These are phyloP conservation scores for Plemyria rubiginata DNA, from an alignment of 2,888 invertebrate genomes.

Conservation along the genomic window DNA sequence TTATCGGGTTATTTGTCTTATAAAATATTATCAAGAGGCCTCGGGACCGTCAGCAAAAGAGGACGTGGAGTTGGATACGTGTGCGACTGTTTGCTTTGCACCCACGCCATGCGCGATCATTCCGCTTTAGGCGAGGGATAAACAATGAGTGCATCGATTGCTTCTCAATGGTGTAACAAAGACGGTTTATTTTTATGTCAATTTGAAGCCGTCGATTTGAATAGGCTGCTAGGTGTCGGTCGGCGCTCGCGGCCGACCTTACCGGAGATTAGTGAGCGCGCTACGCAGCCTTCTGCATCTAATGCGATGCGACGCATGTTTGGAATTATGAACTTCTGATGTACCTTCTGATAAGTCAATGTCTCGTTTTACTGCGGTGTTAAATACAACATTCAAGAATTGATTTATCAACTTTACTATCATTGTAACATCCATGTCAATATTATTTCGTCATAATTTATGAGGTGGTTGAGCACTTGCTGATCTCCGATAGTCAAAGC, in stretches of 20 bases:
- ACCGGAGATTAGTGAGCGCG: slow-evolving; percentile 71
- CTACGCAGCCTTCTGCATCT: slow-evolving; percentile 67
- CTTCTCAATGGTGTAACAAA: slow-evolving; percentile 77
- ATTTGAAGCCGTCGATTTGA: slow-evolving; percentile 70
- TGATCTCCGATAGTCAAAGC: slow-evolving; percentile 44
- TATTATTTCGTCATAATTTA: slow-evolving; percentile 20
- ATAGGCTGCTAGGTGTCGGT: slow-evolving; percentile 67
- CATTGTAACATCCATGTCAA: slow-evolving; percentile 12
- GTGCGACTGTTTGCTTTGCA: slow-evolving; percentile 81
- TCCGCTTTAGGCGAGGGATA: slow-evolving; percentile 77
- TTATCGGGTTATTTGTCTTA: slow-evolving; percentile 85
- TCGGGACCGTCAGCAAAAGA: slow-evolving; percentile 83
- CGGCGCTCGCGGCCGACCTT: slow-evolving; percentile 66
- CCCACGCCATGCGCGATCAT: slow-evolving; percentile 80
- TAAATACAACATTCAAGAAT: slow-evolving; percentile 17
- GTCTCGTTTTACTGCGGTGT: slow-evolving; percentile 65
- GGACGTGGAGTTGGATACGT: slow-evolving; percentile 77
- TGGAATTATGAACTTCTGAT: slow-evolving; percentile 76
- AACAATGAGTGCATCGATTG: slow-evolving; percentile 83
- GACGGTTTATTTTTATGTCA: slow-evolving; percentile 79
- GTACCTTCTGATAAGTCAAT: slow-evolving; percentile 76
- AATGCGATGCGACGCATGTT: slow-evolving; percentile 72
- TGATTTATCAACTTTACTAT: slow-evolving; percentile 21
- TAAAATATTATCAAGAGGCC: slow-evolving; percentile 84
- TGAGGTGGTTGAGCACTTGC: slow-evolving; percentile 36